Base-by-base conservation (phyloP, 1,140 invertebrate species). In the Argopecten irradians region DNA sequence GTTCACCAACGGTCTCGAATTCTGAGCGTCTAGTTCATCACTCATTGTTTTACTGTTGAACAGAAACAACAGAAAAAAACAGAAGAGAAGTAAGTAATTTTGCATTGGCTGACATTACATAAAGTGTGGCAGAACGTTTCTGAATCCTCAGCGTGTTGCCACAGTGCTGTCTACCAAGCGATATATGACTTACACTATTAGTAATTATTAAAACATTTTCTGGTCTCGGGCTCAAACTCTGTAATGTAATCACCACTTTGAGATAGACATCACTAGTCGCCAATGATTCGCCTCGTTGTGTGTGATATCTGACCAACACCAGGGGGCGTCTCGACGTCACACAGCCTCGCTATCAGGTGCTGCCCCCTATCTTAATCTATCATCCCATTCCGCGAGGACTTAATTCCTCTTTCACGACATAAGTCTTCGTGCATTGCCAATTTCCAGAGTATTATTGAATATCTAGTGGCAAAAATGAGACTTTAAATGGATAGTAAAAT, bases 401-500 rank as follows among this genome's bases (percentile, higher is more conserved):
- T 71, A 71, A 71, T 71, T 71, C 55, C 55, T 71, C n/a, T 71
- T 71, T 71, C 55, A 71, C 55, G 55, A 71, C 55, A 71, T 71
- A 71, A 71, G 55, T 71, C 55, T 71, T 71, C 55, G 55, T 71
- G 55, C 55, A 71, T 28, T 71, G 55, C 55, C 55, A 71, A 71
- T 71, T 71, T 71, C 55, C 55, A 28, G 55, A 71, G 55, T 71
- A 71, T 71, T 71, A 71, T 71, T 71, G 55, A 71, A 71, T 71
- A 71, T 71, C 55, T 71, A 71, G 55, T 71, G 55, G 55, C 55
- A 71, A 71, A 71, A 71, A 71, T 71, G 55, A 71, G 55, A 71
- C 55, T 71, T 71, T 71, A 71, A 71, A 71, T 71, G 55, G 55
- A 71, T 71, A 71, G 55, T 71, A 71, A 71, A 71, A 71, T 71